Conservation (phyloP, 2,113 vertebrate species). For the Phylloscopus trochilus region DNA sequence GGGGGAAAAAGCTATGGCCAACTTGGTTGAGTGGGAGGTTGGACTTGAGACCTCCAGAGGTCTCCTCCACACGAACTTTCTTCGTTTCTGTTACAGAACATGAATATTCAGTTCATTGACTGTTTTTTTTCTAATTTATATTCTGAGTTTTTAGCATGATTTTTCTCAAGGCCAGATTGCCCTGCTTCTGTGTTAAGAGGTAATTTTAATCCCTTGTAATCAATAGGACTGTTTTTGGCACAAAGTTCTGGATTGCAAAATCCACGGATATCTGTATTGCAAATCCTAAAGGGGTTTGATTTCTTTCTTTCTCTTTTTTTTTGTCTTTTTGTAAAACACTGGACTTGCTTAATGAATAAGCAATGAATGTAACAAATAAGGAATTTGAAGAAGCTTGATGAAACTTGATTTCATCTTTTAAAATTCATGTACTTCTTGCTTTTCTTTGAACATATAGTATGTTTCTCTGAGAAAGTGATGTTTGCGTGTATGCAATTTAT, state of each 20-base stretch:
- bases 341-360: neutral
- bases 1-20: neutral
- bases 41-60: neutral
- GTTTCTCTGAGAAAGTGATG: neutral
- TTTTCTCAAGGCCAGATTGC: constrained; percentile 32
- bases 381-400: neutral
- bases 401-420: neutral
- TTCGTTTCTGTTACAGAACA: neutral
- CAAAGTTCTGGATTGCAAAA: neutral
- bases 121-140: neutral
- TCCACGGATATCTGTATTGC: neutral
- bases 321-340: neutral
- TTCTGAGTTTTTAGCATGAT: neutral
- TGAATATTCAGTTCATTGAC: constrained; percentile 19
- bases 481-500: neutral
- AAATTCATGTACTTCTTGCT: neutral
- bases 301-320: neutral
- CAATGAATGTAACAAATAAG: neutral
- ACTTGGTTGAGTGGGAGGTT: neutral
- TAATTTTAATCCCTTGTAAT: constrained; percentile 42
- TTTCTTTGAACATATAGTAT: neutral
- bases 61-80: neutral
- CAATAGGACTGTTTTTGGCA: neutral
- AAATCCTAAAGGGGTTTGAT: neutral
- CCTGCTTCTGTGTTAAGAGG: neutral